phyloP scores from a whole-genome alignment of 2,888 invertebrate species.

The Drosophila villosipedis region DNA sequence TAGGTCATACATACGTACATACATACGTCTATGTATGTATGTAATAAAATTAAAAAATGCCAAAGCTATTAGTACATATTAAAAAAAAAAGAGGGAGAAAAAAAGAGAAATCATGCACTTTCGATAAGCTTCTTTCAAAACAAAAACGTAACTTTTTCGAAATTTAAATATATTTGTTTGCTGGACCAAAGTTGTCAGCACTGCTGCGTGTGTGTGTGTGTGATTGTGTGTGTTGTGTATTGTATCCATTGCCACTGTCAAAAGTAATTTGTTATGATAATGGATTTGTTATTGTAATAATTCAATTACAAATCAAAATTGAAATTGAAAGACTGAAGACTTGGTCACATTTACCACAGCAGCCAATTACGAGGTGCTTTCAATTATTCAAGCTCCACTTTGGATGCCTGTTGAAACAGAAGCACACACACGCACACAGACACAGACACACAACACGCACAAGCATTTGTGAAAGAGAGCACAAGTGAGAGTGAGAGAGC shows the following conservation, averaged over 20 bases:
- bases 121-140: conserved; percentile 1
- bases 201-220: background rate
- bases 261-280: conserved; percentile 47
- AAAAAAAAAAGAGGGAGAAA: background rate
- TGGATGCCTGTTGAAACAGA: background rate
- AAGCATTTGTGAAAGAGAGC: background rate
- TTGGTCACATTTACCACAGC: conserved; percentile 11
- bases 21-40: background rate
- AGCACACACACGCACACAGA: background rate
- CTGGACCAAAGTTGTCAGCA: background rate
- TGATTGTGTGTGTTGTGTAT: background rate
- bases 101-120: background rate
- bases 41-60: background rate
- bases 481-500: background rate
- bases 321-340: conserved; percentile 11
- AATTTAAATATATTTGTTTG: background rate
- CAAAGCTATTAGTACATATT: background rate
- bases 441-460: background rate
- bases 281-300: conserved; percentile 48
- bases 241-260: conserved; percentile 14
- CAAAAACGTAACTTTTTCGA: background rate
- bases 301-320: conserved; percentile 45
- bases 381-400: conserved; percentile 24
- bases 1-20: background rate
- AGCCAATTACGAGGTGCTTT: conserved; percentile 12